Percentiles rank a stretch among this genome's conserved stretches.
Evolutionary conservation across 1,140 invertebrate genomes (phyloP).

Genomic region (Hestina assimilis): DNA sequence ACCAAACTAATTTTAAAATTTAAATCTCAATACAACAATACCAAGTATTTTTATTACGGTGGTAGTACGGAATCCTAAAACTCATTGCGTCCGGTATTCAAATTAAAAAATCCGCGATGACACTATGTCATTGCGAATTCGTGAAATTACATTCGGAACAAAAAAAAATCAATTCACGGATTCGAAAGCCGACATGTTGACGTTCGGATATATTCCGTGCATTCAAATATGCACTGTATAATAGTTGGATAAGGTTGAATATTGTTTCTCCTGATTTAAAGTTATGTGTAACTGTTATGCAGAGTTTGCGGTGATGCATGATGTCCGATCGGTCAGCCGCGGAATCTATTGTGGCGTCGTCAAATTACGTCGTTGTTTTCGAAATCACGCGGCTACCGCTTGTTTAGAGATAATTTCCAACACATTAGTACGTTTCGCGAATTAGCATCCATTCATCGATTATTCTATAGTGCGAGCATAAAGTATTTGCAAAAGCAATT

Average conservation of each 20-base stretch:
- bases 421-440: neutral
- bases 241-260: neutral
- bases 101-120: neutral
- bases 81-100: neutral
- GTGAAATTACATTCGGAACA: constrained; percentile 2
- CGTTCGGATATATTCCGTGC: neutral
- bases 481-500: too few species aligned
- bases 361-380: constrained; percentile 20
- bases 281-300: neutral
- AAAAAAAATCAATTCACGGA: constrained; percentile 1
- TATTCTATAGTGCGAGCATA: too few species aligned
- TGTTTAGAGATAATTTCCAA: constrained; percentile 7
- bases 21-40: neutral
- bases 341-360: constrained; percentile 19
- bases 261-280: neutral
- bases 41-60: too few species aligned
- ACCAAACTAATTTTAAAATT: too few species aligned
- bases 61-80: neutral
- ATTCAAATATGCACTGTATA: neutral
- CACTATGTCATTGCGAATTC: constrained; percentile 2
- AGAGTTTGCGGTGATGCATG: neutral
- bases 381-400: constrained; percentile 13
- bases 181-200: neutral
- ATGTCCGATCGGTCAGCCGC: constrained; percentile 22
- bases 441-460: neutral